Base-by-base conservation (phyloP, 2,888 invertebrate species). In the Apamea crenata region DNA sequence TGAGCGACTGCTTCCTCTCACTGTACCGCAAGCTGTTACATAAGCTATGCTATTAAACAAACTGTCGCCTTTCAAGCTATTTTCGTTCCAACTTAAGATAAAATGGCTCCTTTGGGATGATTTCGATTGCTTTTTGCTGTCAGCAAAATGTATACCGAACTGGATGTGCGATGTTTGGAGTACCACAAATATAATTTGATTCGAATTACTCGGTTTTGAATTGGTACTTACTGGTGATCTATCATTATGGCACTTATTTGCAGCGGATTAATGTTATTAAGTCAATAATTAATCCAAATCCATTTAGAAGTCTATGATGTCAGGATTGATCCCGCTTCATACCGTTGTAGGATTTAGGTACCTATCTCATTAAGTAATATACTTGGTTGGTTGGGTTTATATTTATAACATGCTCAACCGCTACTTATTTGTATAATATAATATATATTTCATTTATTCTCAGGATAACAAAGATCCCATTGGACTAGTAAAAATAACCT, bases 11-110 rank as follows among this genome's bases (percentile, higher is more conserved):
- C 76, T 84, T 82, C n/a, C n/a, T n/a, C n/a, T n/a, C 74, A 66
- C 77, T 81, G 82, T 84, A 78, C 86, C 82, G 82, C 79, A 72
- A 77, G 82, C 87, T 85, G 85, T 86, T 89, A 86, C 88, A 83
- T 87, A 89, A 92, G 89, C 90, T 87, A 69, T 85, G 86, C 91
- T 92, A 91, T 91, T 92, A 91, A 91, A 90, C 90, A 91, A 91
- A 90, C 89, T 87, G 90, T 85, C 89, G 86, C 87, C 84, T 83
- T 83, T 86, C 87, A 89, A 89, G 89, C 89, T 90, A 89, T 91
- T 92, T 91, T 91, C 86, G 82, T 91, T 89, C 89, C 88, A 89
- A 91, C 88, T 90, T 91, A 87, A 91, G 90, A 92, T 90, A 91
- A 90, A 91, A 91, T 90, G 88, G 87, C 85, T 90, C 90, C 89